A percentile compares a stretch with the other conserved stretches of the same genome.
Conservation (phyloP, 2,888 invertebrate species). For the Sipunculus nudus region DNA sequence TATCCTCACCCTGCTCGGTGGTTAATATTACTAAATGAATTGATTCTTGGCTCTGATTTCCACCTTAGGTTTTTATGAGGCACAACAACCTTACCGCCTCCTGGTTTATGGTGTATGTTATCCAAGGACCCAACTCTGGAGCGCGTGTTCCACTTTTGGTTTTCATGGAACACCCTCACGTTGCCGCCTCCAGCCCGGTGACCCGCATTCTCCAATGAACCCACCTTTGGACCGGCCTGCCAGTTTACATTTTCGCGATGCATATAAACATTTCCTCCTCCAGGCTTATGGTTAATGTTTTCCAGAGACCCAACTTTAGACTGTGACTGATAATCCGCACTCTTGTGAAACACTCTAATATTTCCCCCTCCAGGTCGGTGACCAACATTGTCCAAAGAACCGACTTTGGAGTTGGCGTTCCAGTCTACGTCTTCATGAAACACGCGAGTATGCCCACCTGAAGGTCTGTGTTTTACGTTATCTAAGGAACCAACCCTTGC, state of each 20-base stretch:
- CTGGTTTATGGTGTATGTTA: slow-evolving; percentile 88
- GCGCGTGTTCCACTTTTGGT: slow-evolving; percentile 10
- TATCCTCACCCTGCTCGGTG: slow-evolving; percentile 25
- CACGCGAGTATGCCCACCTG: neutral
- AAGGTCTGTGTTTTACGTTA: neutral
- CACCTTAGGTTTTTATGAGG: no score
- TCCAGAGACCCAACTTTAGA: no score
- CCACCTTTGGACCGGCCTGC: slow-evolving; percentile 25
- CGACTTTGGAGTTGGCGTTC: neutral
- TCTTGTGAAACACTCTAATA: no score
- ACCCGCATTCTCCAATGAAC: slow-evolving; percentile 35
- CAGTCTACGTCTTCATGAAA: neutral
- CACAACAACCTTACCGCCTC: slow-evolving; percentile 83
- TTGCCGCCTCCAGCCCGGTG: slow-evolving; percentile 39
- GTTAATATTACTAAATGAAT: slow-evolving; percentile 8
- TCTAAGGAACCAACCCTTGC: neutral
- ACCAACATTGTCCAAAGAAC: neutral
- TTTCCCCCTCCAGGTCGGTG: neutral
- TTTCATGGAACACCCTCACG: neutral
- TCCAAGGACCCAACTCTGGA: slow-evolving; percentile 79
- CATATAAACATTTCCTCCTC: slow-evolving; percentile 19
- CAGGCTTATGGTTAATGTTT: slow-evolving; percentile 19
- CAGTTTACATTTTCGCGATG: slow-evolving; percentile 2
- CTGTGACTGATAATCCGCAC: no score
- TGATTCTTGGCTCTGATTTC: no score